Conservation (phyloP, 1,140 invertebrate species). For the Orussus abietinus region DNA sequence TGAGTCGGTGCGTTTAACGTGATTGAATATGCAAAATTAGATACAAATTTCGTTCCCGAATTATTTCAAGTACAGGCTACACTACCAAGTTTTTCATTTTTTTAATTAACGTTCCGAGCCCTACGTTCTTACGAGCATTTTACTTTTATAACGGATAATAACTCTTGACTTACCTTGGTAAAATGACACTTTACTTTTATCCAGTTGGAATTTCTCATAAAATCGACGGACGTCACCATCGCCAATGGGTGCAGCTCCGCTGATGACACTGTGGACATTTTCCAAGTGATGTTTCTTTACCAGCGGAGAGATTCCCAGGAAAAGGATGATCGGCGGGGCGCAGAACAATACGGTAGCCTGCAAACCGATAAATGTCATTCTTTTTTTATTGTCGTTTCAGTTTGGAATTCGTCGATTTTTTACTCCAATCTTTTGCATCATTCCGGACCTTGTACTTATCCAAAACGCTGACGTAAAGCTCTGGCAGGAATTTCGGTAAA, state of each 20-base stretch:
- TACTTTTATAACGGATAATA: no score
- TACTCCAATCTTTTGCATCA: neutral
- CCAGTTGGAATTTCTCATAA: slow-evolving; percentile 36
- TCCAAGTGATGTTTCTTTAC: slow-evolving; percentile 44
- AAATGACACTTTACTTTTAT: slow-evolving; percentile 18
- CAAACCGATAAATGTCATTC: slow-evolving; percentile 13
- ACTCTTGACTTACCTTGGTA: slow-evolving; percentile 40
- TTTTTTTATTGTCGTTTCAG: no score
- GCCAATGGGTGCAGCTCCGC: slow-evolving; percentile 56
- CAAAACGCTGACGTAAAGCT: slow-evolving; percentile 58
- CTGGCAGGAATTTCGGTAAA: slow-evolving; percentile 70
- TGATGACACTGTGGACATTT: slow-evolving; percentile 42
- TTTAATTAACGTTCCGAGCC: no score
- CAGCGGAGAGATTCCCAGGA: slow-evolving; percentile 50
- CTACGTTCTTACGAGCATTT: no score
- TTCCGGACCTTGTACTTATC: slow-evolving; percentile 53
- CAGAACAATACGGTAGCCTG: slow-evolving; percentile 42
- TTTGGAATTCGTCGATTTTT: no score
- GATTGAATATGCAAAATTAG: no score
- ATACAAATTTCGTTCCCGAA: no score
- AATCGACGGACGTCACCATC: slow-evolving; percentile 51
- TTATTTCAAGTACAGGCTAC: no score
- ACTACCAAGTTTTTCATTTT: no score
- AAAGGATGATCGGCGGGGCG: slow-evolving; percentile 53
- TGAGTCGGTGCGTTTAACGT: no score